Conservation (phyloP, 1,140 invertebrate genomes). For the Panagrolaimus sp. region DNA sequence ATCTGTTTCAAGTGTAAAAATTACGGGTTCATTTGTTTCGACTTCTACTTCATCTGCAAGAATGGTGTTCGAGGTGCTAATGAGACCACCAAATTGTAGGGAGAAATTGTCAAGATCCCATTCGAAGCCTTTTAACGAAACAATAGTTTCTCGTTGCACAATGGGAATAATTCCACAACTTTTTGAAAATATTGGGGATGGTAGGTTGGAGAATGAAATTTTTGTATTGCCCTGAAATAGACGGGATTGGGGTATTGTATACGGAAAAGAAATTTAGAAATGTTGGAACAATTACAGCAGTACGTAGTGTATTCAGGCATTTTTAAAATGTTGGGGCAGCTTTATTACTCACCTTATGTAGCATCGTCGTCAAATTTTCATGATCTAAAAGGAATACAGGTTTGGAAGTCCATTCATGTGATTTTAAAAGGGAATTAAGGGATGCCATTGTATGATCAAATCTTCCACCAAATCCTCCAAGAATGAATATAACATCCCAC, state of each 20-base stretch:
- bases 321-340: too few species aligned
- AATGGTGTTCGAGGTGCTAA: constrained; percentile 20
- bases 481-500: constrained; percentile 13
- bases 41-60: not conserved
- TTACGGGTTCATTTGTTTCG: not conserved
- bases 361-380: too few species aligned
- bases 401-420: not conserved
- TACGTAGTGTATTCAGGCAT: too few species aligned
- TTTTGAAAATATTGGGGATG: constrained; percentile 7
- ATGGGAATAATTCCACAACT: constrained; percentile 17
- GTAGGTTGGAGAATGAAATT: not conserved
- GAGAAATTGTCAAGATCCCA: constrained; percentile 17
- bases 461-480: constrained; percentile 20
- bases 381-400: not conserved
- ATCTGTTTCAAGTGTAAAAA: not conserved
- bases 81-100: constrained; percentile 18
- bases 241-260: too few species aligned
- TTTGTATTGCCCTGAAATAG: not conserved
- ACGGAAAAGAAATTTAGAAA: too few species aligned
- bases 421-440: constrained; percentile 20
- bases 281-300: too few species aligned
- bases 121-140: constrained; percentile 15
- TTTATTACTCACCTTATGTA: too few species aligned
- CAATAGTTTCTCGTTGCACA: constrained; percentile 18
- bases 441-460: constrained; percentile 25